phyloP scores from a whole-genome alignment of 2,113 vertebrate species.

The Scortum barcoo region DNA sequence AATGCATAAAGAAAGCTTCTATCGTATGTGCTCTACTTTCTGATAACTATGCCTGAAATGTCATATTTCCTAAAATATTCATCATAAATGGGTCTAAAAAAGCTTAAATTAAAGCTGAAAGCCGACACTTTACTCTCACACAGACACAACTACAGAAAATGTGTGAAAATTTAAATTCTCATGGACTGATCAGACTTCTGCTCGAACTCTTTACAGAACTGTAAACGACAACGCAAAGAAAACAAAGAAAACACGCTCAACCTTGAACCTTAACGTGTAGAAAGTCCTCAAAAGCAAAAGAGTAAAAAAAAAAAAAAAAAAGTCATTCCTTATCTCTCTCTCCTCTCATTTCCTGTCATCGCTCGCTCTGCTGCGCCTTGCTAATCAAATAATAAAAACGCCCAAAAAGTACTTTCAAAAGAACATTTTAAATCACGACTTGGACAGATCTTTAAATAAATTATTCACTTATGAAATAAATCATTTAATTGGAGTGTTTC shows the following conservation, averaged over 20 bases:
- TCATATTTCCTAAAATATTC: background rate
- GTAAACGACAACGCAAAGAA: too few relatives aligned
- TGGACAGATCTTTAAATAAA: background rate
- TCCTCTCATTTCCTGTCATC: background rate
- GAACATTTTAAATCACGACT: background rate
- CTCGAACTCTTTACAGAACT: too few relatives aligned
- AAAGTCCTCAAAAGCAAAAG: background rate
- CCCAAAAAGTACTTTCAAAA: background rate
- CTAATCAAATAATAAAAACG: background rate
- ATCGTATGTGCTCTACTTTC: background rate
- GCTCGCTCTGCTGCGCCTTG: background rate
- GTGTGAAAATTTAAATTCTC: background rate
- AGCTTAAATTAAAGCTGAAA: background rate
- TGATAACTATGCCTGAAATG: too few relatives aligned
- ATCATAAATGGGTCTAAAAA: background rate
- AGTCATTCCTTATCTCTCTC: background rate
- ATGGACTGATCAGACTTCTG: background rate
- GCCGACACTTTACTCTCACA: background rate
- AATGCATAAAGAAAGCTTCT: background rate
- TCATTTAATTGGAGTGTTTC: background rate
- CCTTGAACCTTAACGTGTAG: background rate
- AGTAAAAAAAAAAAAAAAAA: too few relatives aligned
- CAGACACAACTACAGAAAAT: too few relatives aligned
- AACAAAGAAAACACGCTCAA: background rate
- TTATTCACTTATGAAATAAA: background rate